These are phyloP conservation scores for Lycaena phlaeas DNA, from an alignment of 2,888 invertebrate species.

Conservation along the genomic window DNA sequence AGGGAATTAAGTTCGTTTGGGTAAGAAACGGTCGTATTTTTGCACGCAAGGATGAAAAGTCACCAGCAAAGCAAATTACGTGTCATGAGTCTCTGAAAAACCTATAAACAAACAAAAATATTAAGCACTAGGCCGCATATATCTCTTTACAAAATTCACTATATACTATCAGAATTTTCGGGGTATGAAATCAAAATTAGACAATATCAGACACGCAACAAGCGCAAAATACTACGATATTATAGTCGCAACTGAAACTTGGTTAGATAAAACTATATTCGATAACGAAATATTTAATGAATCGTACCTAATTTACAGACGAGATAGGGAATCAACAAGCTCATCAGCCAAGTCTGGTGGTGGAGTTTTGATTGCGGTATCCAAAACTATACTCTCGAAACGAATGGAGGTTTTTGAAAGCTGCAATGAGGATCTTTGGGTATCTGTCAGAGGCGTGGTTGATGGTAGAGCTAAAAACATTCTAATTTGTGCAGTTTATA, in stretches of 20 bases:
- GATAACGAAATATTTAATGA: constrained; percentile 11
- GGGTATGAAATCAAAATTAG: constrained; percentile 13
- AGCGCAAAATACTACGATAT: constrained; percentile 9
- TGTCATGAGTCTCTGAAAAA: constrained; percentile 10
- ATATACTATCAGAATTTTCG: constrained; percentile 14
- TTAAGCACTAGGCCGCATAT: neutral
- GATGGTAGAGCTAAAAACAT: neutral
- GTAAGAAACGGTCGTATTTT: no score
- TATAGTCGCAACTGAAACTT: constrained; percentile 14
- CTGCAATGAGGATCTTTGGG: constrained; percentile 8
- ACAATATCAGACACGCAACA: constrained; percentile 6
- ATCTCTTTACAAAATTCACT: constrained; percentile 6
- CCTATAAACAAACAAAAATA: constrained; percentile 3
- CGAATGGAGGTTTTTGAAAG: constrained; percentile 5
- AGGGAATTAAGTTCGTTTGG: no score
- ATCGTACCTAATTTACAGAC: constrained; percentile 6
- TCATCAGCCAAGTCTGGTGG: neutral
- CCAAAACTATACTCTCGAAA: neutral
- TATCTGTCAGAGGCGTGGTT: neutral
- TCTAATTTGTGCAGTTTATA: constrained; percentile 3
- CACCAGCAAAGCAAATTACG: constrained; percentile 12
- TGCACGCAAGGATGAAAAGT: no score
- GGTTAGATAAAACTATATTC: constrained; percentile 9
- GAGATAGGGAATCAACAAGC: no score
- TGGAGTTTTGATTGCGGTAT: constrained; percentile 1